A percentile compares a stretch with the other conserved stretches of the same genome.
These are phyloP conservation scores for Eilema depressum DNA, from an alignment of 2,888 invertebrate species.

Conservation along the genomic window DNA sequence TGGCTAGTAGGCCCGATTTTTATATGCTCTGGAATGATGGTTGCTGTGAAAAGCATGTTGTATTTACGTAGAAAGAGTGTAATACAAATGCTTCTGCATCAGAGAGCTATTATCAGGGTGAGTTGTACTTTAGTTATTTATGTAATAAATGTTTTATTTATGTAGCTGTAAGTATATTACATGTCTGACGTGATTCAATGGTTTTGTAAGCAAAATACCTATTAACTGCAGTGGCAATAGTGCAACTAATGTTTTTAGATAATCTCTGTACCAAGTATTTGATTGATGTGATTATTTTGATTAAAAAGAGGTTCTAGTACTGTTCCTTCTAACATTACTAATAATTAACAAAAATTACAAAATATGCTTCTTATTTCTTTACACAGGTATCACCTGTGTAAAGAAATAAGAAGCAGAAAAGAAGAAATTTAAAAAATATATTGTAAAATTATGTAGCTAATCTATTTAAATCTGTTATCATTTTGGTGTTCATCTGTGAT, in stretches of 20 bases:
- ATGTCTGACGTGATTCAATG: background rate
- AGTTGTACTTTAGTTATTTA: conserved; percentile 54
- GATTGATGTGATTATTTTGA: background rate
- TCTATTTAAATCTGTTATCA: background rate
- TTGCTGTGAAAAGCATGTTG: conserved; percentile 89
- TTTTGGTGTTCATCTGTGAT: background rate
- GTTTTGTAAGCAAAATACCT: background rate
- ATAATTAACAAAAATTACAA: background rate
- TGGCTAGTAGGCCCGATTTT: conserved; percentile 90
- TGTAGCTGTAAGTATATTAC: background rate
- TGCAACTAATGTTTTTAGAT: background rate
- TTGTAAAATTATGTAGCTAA: no score
- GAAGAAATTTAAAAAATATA: background rate
- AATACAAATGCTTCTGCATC: conserved; percentile 89
- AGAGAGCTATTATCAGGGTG: conserved; percentile 88
- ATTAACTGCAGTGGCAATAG: background rate
- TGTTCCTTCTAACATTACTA: background rate
- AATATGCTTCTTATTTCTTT: no score
- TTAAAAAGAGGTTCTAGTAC: background rate
- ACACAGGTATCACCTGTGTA: background rate
- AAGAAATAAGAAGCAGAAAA: background rate
- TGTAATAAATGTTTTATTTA: background rate
- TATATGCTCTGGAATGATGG: conserved; percentile 90
- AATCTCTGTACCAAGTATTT: background rate
- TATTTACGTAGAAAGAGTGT: conserved; percentile 89